Evolutionary conservation across 2,888 invertebrate genomes (phyloP).

Genomic region (Thera obeliscata): DNA sequence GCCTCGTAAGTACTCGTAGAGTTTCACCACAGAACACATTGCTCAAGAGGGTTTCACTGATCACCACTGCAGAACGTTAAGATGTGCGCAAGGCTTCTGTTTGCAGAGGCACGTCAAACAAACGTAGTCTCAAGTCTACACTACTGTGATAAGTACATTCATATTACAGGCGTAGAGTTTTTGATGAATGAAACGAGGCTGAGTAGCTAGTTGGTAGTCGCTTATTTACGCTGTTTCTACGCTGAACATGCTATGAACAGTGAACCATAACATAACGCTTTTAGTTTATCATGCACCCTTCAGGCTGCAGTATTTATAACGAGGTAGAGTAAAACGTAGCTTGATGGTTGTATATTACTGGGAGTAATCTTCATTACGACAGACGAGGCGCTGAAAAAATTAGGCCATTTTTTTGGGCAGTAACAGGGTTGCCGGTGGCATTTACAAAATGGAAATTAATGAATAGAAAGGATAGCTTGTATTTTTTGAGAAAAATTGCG

Average conservation of each 20-base stretch:
- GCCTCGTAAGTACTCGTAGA: no score
- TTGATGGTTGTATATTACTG: slow-evolving; percentile 24
- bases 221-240: not conserved
- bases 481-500: slow-evolving; percentile 5
- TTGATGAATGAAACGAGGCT: not conserved
- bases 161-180: no score
- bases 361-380: slow-evolving; percentile 25
- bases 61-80: no score
- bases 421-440: slow-evolving; percentile 11
- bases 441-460: slow-evolving; percentile 22
- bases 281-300: slow-evolving; percentile 40
- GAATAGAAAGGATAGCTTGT: slow-evolving; percentile 14
- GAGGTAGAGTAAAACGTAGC: slow-evolving; percentile 20
- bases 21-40: no score
- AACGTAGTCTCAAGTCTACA: no score
- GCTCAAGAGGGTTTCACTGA: no score
- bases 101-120: no score
- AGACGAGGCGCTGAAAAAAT: slow-evolving; percentile 19
- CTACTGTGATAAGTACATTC: no score
- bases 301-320: slow-evolving; percentile 40
- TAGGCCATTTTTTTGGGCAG: slow-evolving; percentile 21
- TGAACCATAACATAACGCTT: not conserved
- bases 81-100: no score
- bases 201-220: not conserved
- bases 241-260: not conserved